These are phyloP conservation scores for Syrmaticus mikado DNA, from an alignment of 2,113 vertebrate species.

Conservation along the genomic window DNA sequence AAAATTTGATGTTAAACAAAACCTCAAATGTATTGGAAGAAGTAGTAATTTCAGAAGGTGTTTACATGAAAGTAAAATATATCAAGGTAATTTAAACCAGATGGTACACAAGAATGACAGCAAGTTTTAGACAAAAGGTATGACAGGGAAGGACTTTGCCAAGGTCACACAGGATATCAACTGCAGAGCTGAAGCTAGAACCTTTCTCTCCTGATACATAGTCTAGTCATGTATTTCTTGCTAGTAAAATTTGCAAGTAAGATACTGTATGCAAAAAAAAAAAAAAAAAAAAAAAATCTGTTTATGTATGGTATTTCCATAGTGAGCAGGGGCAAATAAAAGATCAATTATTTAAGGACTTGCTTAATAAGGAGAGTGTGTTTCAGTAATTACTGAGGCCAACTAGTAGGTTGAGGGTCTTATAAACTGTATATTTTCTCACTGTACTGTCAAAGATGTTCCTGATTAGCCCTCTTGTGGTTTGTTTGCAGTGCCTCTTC, in stretches of 20 bases:
- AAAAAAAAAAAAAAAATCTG: slow-evolving; percentile 9
- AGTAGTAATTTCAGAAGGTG: not conserved
- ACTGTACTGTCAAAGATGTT: slow-evolving; percentile 17
- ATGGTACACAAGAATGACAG: not conserved
- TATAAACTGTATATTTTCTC: slow-evolving; percentile 47
- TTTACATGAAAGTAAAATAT: not conserved
- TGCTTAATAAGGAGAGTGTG: slow-evolving; percentile 60
- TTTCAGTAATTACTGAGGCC: slow-evolving; percentile 67
- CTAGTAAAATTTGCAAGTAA: slow-evolving; percentile 65
- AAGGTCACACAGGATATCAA: not conserved
- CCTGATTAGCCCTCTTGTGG: slow-evolving; percentile 51
- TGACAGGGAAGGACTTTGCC: not conserved
- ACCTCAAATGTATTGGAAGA: not conserved
- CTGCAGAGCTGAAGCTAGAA: not conserved
- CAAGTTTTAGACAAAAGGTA: not conserved
- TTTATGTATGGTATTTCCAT: slow-evolving; percentile 47
- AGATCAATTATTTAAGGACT: slow-evolving; percentile 52
- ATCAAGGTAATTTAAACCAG: not conserved
- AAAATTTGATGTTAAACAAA: not conserved
- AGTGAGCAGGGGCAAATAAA: slow-evolving; percentile 42
- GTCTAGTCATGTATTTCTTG: slow-evolving; percentile 38
- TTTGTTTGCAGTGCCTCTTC: slow-evolving; percentile 8
- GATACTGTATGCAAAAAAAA: slow-evolving; percentile 28
- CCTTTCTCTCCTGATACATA: not conserved
- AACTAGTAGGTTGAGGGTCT: slow-evolving; percentile 45